These are phyloP conservation scores for Nasua narica DNA, from an alignment of 2,797 vertebrate genomes.

Conservation along the genomic window DNA sequence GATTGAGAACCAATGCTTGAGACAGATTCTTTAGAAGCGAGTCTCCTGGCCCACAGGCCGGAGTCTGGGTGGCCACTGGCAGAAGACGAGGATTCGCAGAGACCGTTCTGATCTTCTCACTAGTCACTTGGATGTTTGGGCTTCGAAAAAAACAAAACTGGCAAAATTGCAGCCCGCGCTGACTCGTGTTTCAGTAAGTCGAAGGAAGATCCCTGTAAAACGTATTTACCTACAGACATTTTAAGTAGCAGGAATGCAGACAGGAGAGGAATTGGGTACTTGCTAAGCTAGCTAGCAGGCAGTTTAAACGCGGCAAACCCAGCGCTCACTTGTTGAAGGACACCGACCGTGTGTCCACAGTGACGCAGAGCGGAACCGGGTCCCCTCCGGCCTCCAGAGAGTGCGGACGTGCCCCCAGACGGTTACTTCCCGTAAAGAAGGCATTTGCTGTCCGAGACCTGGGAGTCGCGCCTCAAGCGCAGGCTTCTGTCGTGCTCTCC, in stretches of 20 bases:
- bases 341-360: background rate
- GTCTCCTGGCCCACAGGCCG: background rate
- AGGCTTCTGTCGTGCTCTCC: background rate
- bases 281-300: background rate
- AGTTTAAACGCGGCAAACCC: background rate
- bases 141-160: slow-evolving; percentile 33
- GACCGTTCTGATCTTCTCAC: background rate
- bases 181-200: background rate
- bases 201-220: slow-evolving; percentile 7
- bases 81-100: background rate
- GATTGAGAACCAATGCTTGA: background rate
- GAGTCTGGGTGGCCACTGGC: background rate
- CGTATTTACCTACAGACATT: background rate
- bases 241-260: background rate
- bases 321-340: background rate
- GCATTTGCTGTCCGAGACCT: background rate
- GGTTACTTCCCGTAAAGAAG: background rate
- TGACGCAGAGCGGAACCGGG: background rate
- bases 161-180: background rate
- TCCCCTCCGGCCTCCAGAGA: background rate
- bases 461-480: background rate
- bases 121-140: background rate
- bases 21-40: background rate
- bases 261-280: background rate
- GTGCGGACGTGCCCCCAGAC: background rate